Percentiles rank a stretch among this genome's conserved stretches.
phyloP scores from a whole-genome alignment of 2,797 vertebrate species.

The Myiotriccus ornatus region DNA sequence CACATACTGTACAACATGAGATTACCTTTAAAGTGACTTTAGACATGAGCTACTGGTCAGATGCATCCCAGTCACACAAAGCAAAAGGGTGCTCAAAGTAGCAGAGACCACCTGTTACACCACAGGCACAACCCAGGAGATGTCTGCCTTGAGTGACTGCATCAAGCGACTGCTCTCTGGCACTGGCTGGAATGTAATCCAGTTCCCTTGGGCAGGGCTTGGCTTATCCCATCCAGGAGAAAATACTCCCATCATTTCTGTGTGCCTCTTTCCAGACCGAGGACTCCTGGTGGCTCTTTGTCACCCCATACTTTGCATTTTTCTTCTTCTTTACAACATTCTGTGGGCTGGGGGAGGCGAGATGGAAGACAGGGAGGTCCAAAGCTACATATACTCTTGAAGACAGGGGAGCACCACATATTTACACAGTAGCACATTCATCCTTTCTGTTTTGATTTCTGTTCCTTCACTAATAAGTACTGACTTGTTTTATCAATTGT shows the following conservation, averaged over 20 bases:
- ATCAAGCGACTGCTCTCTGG: rapidly evolving
- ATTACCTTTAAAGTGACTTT: background rate
- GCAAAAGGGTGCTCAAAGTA: rapidly evolving
- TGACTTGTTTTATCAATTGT: background rate
- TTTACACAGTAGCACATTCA: background rate
- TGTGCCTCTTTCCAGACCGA: background rate
- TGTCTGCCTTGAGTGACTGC: background rate
- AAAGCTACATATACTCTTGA: background rate
- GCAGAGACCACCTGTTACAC: background rate
- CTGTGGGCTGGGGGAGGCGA: background rate
- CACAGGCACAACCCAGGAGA: background rate
- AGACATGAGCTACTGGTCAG: background rate
- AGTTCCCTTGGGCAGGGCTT: background rate
- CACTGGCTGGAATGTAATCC: background rate
- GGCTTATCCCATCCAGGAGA: background rate
- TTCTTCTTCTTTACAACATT: background rate
- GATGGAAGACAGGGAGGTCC: background rate
- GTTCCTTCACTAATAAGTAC: background rate
- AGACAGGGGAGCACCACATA: background rate
- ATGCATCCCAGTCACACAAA: background rate
- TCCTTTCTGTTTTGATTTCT: background rate
- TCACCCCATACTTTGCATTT: background rate
- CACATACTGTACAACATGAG: rapidly evolving
- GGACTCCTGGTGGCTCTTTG: background rate
- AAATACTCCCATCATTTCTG: background rate